Conservation (phyloP, 1,140 invertebrate species). For the Trinorchestia longiramus region DNA sequence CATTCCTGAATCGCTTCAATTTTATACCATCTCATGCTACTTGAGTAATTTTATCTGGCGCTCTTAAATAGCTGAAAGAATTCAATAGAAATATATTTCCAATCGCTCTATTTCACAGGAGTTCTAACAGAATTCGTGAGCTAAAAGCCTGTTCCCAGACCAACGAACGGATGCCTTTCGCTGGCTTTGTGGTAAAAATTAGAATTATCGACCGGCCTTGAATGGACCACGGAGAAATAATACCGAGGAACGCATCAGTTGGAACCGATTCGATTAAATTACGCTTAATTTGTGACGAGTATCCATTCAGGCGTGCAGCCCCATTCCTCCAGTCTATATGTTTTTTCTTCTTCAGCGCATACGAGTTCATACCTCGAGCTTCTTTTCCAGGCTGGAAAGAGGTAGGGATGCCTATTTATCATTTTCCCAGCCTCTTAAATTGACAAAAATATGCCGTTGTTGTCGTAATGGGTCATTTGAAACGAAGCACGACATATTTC, state of each 20-base stretch:
- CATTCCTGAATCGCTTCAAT: not conserved
- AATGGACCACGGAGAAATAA: not conserved
- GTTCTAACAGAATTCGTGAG: not conserved
- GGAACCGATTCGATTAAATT: not conserved
- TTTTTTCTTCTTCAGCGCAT: not conserved
- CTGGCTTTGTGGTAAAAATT: constrained; percentile 6
- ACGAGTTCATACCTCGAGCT: not conserved
- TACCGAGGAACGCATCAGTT: not conserved
- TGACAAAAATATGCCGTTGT: not conserved
- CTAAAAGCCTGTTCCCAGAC: not conserved
- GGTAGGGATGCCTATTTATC: not conserved
- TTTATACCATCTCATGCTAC: not conserved
- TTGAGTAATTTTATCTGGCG: not conserved
- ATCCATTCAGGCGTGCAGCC: not conserved
- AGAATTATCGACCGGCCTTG: not conserved
- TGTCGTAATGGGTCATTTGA: not conserved
- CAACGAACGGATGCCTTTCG: not conserved
- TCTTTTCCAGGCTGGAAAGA: not conserved
- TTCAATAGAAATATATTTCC: not conserved
- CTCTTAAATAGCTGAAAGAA: not conserved
- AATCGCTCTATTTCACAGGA: not conserved
- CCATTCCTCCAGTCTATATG: not conserved
- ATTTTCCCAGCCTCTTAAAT: not conserved
- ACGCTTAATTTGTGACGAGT: not conserved
- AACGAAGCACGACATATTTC: not conserved